phyloP scores from a whole-genome alignment of 2,888 invertebrate species.

The Sclerodermus sp. region DNA sequence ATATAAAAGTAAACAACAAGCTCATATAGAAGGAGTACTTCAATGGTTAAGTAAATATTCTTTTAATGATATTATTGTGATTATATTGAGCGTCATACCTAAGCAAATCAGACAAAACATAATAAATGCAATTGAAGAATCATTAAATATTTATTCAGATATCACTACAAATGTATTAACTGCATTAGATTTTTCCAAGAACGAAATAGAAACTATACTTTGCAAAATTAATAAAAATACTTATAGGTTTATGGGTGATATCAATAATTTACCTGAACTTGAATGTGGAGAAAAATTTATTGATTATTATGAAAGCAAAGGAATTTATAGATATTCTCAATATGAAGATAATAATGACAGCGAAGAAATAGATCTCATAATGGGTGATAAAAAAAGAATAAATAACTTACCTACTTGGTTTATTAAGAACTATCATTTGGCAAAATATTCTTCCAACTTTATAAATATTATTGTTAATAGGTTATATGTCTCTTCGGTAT shows the following conservation, averaged over 20 bases:
- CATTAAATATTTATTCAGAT: slow-evolving; percentile 68
- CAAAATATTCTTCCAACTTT: slow-evolving; percentile 67
- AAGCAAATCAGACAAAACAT: slow-evolving; percentile 62
- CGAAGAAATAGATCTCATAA: not conserved
- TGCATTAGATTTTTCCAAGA: slow-evolving; percentile 59
- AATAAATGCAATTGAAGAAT: slow-evolving; percentile 63
- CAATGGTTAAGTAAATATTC: slow-evolving; percentile 76
- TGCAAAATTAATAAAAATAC: slow-evolving; percentile 11
- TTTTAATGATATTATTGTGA: slow-evolving; percentile 70
- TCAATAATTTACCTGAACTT: slow-evolving; percentile 20
- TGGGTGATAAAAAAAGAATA: slow-evolving; percentile 7
- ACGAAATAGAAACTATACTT: slow-evolving; percentile 16
- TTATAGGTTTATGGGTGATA: slow-evolving; percentile 37
- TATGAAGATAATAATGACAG: slow-evolving; percentile 24
- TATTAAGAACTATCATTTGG: slow-evolving; percentile 64
- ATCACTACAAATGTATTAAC: slow-evolving; percentile 64
- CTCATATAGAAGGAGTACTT: slow-evolving; percentile 71
- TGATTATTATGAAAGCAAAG: slow-evolving; percentile 24
- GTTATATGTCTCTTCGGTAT: slow-evolving; percentile 68
- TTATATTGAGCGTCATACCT: slow-evolving; percentile 67
- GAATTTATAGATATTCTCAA: too few relatives aligned
- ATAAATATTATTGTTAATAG: slow-evolving; percentile 70
- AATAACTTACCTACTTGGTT: slow-evolving; percentile 62
- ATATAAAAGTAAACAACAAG: slow-evolving; percentile 65
- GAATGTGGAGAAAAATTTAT: slow-evolving; percentile 1